Conservation (phyloP, 2,113 vertebrate genomes). For the Hydropotes inermis region DNA sequence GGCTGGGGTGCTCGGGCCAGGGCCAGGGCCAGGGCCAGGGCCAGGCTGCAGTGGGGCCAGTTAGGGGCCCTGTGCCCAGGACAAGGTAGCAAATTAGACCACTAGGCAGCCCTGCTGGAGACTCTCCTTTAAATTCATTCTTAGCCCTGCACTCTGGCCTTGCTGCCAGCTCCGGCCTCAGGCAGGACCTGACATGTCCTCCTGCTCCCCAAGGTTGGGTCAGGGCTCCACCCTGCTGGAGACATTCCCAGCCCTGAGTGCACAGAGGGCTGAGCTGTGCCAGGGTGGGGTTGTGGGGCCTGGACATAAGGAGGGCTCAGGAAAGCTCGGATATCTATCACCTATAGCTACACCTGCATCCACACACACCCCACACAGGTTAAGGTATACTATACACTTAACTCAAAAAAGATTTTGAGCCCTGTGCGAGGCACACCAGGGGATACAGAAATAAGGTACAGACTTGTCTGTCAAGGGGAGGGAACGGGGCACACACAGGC, state of each 20-base stretch:
- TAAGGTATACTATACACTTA: not conserved
- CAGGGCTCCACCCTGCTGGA: not conserved
- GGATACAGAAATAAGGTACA: not conserved
- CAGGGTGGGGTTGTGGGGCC: not conserved
- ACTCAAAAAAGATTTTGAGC: not conserved
- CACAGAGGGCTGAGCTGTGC: not conserved
- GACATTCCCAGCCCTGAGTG: not conserved
- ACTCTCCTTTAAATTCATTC: too few relatives aligned
- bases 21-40: too few relatives aligned
- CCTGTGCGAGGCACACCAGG: not conserved
- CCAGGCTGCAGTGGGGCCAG: not conserved
- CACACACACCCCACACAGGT: not conserved
- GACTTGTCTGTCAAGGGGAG: not conserved
- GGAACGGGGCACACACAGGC: accelerated
- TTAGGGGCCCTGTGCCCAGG: not conserved
- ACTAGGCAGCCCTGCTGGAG: too few relatives aligned
- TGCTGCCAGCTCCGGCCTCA: not conserved
- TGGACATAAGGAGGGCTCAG: not conserved
- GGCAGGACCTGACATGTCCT: not conserved
- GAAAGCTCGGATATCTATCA: not conserved
- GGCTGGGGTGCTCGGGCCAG: too few relatives aligned
- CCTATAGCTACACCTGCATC: not conserved
- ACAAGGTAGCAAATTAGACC: too few relatives aligned
- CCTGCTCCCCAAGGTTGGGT: not conserved
- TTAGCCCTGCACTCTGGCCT: not conserved